Evolutionary conservation across 2,888 invertebrate species (phyloP).

Genomic region (Sinelater perroti): DNA sequence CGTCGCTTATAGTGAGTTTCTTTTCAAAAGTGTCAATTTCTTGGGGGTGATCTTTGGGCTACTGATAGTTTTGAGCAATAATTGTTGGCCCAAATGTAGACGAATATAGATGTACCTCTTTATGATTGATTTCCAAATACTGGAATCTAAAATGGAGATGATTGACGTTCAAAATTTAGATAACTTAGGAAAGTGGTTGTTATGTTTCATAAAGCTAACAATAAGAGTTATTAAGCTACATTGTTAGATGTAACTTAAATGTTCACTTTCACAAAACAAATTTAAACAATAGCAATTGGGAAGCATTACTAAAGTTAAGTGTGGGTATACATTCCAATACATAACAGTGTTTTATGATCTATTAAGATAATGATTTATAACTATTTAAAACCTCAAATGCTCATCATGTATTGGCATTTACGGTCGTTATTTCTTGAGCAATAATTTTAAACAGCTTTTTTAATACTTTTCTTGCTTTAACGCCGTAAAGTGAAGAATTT

Average conservation of each 20-base stretch:
- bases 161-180: no score
- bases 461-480: slow-evolving; percentile 29
- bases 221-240: slow-evolving; percentile 13
- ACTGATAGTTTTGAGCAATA: no score
- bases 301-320: slow-evolving; percentile 36
- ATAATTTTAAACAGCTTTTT: slow-evolving; percentile 38
- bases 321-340: slow-evolving; percentile 36
- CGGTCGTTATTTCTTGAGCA: slow-evolving; percentile 37
- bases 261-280: slow-evolving; percentile 29
- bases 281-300: slow-evolving; percentile 33
- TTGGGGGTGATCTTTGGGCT: no score
- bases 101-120: no score
- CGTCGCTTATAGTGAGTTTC: no score
- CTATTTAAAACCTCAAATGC: slow-evolving; percentile 41
- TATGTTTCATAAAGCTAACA: no score
- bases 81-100: no score
- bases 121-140: no score
- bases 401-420: slow-evolving; percentile 41
- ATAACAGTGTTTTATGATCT: slow-evolving; percentile 42
- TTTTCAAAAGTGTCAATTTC: no score
- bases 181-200: no score
- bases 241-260: slow-evolving; percentile 24
- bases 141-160: no score
- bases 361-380: slow-evolving; percentile 44
- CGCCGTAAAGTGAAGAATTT: slow-evolving; percentile 33